Percentiles rank a stretch among this genome's conserved stretches.
Evolutionary conservation across 2,113 vertebrate genomes (phyloP).

Genomic region (Vulpes lagopus): DNA sequence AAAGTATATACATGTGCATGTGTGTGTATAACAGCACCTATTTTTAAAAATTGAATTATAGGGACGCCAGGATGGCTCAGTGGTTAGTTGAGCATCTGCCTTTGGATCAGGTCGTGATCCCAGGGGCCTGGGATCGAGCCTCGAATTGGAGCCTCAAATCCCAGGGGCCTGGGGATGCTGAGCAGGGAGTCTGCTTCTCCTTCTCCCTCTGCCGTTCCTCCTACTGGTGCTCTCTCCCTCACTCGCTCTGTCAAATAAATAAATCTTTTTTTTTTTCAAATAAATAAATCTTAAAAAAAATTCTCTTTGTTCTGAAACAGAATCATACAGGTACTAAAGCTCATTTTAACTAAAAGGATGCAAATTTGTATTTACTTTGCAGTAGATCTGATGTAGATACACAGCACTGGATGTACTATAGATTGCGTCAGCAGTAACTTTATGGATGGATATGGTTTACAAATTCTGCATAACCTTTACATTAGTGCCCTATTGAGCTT

Average conservation of each 20-base stretch:
- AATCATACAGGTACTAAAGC: neutral
- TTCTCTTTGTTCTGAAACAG: neutral
- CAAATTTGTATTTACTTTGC: neutral
- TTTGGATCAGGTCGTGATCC: no score
- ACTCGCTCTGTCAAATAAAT: no score
- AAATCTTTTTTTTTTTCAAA: no score
- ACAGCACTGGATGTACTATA: neutral
- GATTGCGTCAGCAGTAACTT: neutral
- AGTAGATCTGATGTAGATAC: neutral
- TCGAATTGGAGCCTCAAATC: no score
- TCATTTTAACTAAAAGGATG: neutral
- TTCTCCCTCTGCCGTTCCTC: no score
- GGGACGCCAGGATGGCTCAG: no score
- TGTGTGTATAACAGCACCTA: neutral
- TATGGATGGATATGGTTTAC: neutral
- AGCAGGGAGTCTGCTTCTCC: no score
- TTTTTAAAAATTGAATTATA: neutral
- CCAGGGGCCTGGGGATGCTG: no score
- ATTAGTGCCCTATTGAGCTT: neutral
- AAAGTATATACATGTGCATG: neutral
- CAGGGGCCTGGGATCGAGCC: no score
- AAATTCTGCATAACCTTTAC: neutral
- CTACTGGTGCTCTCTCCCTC: no score
- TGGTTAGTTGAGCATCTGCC: no score
- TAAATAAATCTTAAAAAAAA: neutral